A percentile compares a stretch with the other conserved stretches of the same genome.
phyloP scores from a whole-genome alignment of 2,797 vertebrate species.

The Furcifer pardalis region DNA sequence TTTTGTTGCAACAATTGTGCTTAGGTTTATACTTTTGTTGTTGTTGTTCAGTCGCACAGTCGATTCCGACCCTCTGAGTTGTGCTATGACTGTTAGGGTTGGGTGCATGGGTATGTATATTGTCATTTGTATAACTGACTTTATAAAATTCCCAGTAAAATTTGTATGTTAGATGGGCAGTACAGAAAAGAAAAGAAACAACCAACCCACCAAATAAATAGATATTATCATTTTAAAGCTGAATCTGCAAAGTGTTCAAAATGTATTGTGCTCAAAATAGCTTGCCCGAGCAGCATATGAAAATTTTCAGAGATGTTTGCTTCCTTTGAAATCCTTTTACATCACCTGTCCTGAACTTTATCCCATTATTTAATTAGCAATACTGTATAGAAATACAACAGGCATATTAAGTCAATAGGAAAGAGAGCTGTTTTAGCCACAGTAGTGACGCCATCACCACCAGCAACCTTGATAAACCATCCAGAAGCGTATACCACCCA shows the following conservation, averaged over 20 bases:
- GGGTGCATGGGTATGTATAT: too few species aligned
- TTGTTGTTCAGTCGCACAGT: too few species aligned
- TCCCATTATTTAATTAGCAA: constrained; percentile 17
- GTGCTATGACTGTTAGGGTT: too few species aligned
- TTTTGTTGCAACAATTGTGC: too few species aligned
- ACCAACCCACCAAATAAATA: not conserved
- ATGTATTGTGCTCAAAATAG: not conserved
- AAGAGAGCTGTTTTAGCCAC: constrained; percentile 33
- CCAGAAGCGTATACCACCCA: constrained; percentile 37
- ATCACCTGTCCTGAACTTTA: constrained; percentile 33
- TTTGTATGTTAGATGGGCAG: too few species aligned
- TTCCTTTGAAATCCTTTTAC: not conserved
- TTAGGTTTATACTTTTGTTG: too few species aligned
- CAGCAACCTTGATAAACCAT: constrained; percentile 34
- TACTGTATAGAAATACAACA: constrained; percentile 11
- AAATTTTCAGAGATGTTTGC: not conserved
- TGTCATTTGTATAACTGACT: too few species aligned
- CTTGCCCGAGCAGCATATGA: not conserved
- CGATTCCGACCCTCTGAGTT: too few species aligned
- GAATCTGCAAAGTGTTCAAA: not conserved
- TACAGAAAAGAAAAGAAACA: too few species aligned
- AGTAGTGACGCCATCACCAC: constrained; percentile 32
- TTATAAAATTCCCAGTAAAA: too few species aligned
- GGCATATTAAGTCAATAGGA: not conserved
- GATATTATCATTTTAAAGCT: not conserved